Conservation (phyloP, 2,113 vertebrate species). For the Hippocampus barbouri region DNA sequence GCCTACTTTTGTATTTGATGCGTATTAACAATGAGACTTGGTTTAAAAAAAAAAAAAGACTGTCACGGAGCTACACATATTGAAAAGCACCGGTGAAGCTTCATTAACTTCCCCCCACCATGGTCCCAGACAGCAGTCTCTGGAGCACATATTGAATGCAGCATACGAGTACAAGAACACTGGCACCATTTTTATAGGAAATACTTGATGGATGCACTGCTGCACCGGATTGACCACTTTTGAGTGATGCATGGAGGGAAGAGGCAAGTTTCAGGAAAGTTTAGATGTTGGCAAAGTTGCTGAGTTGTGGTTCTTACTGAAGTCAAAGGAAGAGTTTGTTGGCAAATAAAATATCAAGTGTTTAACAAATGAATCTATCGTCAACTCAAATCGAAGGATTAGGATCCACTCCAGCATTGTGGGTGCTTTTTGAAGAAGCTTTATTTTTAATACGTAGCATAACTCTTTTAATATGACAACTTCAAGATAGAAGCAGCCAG, state of each 20-base stretch:
- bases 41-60: slow-evolving; percentile 32
- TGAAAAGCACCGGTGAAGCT: slow-evolving; percentile 48
- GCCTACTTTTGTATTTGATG: slow-evolving; percentile 54
- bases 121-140: slow-evolving; percentile 54
- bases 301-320: background rate
- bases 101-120: slow-evolving; percentile 55
- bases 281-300: slow-evolving; percentile 3
- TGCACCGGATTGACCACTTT: slow-evolving; percentile 11
- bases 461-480: background rate
- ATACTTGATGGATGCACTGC: slow-evolving; percentile 23
- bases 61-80: slow-evolving; percentile 47
- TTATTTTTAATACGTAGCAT: background rate
- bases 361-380: background rate
- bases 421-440: background rate
- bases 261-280: background rate
- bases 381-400: background rate
- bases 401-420: background rate
- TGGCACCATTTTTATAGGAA: slow-evolving; percentile 20
- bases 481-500: no score
- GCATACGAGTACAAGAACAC: slow-evolving; percentile 24
- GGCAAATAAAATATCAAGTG: background rate
- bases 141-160: slow-evolving; percentile 55
- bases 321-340: background rate
- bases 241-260: background rate
- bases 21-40: slow-evolving; percentile 47